phyloP scores from a whole-genome alignment of 2,113 vertebrate species.

The Neogobius melanostomus region DNA sequence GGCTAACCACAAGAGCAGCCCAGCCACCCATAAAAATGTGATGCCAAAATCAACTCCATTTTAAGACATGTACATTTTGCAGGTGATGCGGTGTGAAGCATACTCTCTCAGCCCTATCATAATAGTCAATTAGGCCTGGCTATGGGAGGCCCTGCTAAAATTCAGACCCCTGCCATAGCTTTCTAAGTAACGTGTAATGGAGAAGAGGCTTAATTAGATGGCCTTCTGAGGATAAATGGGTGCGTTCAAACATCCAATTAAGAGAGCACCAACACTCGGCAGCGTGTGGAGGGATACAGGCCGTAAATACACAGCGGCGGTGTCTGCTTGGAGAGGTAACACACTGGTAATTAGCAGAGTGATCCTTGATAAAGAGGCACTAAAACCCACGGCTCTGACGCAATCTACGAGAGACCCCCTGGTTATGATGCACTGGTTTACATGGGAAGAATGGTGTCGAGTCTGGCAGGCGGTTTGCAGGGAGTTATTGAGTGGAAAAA shows the following conservation, averaged over 20 bases:
- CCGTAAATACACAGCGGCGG: constrained; percentile 18
- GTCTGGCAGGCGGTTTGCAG: neutral
- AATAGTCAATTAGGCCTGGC: constrained; percentile 69
- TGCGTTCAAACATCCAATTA: constrained; percentile 75
- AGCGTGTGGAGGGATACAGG: constrained; percentile 32
- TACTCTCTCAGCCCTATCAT: constrained; percentile 45
- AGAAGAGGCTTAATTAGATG: constrained; percentile 72
- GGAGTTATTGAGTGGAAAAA: too few species aligned
- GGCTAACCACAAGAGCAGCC: constrained; percentile 2
- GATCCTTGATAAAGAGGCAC: constrained; percentile 58
- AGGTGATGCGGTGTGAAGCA: constrained; percentile 34
- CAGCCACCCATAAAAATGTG: constrained; percentile 10
- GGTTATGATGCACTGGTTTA: constrained; percentile 23
- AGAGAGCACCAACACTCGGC: constrained; percentile 44
- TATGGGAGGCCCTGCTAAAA: constrained; percentile 52
- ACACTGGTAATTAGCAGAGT: constrained; percentile 58
- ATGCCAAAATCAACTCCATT: constrained; percentile 27
- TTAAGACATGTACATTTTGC: constrained; percentile 10
- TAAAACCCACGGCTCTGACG: constrained; percentile 43
- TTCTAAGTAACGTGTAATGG: constrained; percentile 51
- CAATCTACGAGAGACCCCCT: constrained; percentile 37
- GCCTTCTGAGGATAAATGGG: constrained; percentile 64
- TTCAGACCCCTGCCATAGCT: constrained; percentile 39
- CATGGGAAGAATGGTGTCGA: constrained; percentile 26
- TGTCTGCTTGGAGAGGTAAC: constrained; percentile 55